Percentiles rank a stretch among this genome's conserved stretches.
Evolutionary conservation across 1,140 invertebrate species (phyloP).

Genomic region (Helicoverpa zea): DNA sequence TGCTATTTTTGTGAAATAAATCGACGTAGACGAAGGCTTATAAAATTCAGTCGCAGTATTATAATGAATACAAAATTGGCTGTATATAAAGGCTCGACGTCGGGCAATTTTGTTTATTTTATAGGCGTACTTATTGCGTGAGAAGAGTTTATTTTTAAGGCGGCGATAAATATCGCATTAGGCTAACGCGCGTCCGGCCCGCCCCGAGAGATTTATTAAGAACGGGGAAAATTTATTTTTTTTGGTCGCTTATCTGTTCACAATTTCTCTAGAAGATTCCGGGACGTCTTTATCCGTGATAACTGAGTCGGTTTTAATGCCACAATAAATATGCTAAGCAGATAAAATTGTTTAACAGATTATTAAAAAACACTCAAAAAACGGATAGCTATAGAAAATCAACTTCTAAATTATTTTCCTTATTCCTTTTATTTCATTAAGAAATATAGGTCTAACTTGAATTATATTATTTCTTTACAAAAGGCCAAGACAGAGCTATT

Average conservation of each 20-base stretch:
- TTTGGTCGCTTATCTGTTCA: slow-evolving; percentile 61
- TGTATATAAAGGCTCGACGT: slow-evolving; percentile 41
- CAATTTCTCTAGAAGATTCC: slow-evolving; percentile 61
- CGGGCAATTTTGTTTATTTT: slow-evolving; percentile 66
- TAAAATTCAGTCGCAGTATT: slow-evolving; percentile 13
- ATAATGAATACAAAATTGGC: slow-evolving; percentile 38
- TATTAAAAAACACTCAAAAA: neutral
- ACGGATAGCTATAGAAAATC: neutral
- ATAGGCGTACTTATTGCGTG: slow-evolving; percentile 69
- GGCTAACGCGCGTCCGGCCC: slow-evolving; percentile 61
- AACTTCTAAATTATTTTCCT: too few relatives aligned
- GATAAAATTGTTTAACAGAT: neutral
- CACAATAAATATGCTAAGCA: slow-evolving; percentile 33
- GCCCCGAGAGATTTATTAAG: slow-evolving; percentile 71
- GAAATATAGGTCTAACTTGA: too few relatives aligned
- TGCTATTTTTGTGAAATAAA: neutral
- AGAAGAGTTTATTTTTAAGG: slow-evolving; percentile 70
- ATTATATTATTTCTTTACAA: too few relatives aligned
- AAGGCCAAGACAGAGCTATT: too few relatives aligned
- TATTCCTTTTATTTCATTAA: too few relatives aligned
- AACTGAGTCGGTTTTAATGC: slow-evolving; percentile 20
- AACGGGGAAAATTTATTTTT: slow-evolving; percentile 67
- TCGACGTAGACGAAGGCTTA: slow-evolving; percentile 12
- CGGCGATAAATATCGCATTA: slow-evolving; percentile 79
- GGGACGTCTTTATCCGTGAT: slow-evolving; percentile 46